Evolutionary conservation across 23 tunicate genomes (phyloP).

Genomic region (Diplosoma virens): DNA sequence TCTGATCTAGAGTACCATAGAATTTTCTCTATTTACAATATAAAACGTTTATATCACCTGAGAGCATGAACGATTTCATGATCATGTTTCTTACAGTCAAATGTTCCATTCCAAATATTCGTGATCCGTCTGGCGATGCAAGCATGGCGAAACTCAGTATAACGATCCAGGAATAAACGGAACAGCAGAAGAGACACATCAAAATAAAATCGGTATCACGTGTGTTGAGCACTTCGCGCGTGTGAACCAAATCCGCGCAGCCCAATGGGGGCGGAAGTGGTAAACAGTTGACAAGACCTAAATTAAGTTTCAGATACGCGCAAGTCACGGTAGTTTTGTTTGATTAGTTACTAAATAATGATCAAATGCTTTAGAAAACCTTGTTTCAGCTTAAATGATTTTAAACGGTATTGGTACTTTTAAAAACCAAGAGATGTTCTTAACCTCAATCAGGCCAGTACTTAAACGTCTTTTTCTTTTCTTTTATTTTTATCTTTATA

Average conservation of each 20-base stretch:
- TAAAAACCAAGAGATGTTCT: too few relatives aligned
- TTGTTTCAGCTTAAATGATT: background rate
- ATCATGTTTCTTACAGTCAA: background rate
- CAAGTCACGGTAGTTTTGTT: too few relatives aligned
- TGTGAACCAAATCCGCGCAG: constrained; percentile 8
- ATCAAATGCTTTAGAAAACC: background rate
- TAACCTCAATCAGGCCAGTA: too few relatives aligned
- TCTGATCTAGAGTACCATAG: too few relatives aligned
- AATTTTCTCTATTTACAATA: too few relatives aligned
- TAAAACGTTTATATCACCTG: too few relatives aligned
- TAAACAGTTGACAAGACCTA: constrained; percentile 24
- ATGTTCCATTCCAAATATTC: constrained; percentile 13
- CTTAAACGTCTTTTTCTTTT: too few relatives aligned
- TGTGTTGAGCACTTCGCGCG: constrained; percentile 6
- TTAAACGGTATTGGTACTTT: background rate
- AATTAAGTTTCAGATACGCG: too few relatives aligned
- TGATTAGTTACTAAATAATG: too few relatives aligned
- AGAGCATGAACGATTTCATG: background rate
- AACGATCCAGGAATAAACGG: background rate
- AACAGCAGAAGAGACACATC: constrained; percentile 12
- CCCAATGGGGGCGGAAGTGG: constrained; percentile 56
- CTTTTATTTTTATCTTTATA: too few relatives aligned
- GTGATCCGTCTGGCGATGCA: background rate
- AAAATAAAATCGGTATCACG: constrained; percentile 38
- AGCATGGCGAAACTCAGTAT: background rate